Base-by-base conservation (phyloP, 2,113 vertebrate genomes). In the Epinephelus cyanopodus region DNA sequence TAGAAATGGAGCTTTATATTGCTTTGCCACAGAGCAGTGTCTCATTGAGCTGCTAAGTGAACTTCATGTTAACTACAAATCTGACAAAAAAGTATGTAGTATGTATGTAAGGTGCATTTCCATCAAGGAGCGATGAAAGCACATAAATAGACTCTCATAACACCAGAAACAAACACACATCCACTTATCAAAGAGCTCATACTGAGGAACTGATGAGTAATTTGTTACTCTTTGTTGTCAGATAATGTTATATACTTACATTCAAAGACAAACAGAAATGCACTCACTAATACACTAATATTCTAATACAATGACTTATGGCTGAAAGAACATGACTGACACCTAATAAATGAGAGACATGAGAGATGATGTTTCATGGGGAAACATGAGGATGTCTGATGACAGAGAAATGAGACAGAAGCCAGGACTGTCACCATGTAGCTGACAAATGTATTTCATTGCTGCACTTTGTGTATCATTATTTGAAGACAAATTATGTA, bases 1-100 rank as follows among this genome's bases (percentile, higher is more conserved):
- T 74, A 83, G 69, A 64, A 81, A 83, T 77, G 1, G 74, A 69
- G 61, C 37, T 65, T 81, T 58, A 83, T 78, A 83, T 87, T 76
- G 62, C 45, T 83, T 69, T 67, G 6, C 48, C 71, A 69, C 15
- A 69, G 42, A 25, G 25, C 45, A 42, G 33, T 56, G n/a, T 64
- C 79, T 37, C 33, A 75, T 79, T 23, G 70, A 79, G 23, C 39
- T 65, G 52, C 74, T 54, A 81, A 65, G 64, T 67, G 50, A 45
- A 75, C 61, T 68, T 79, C 47, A 77, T 84, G 56, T 29, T 65
- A 79, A 82, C 21, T 63, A 67, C 18, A n/a, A 25, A 66, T 64
- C 14, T 47, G 27, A 48, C 33, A 54, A 13, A 58, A 60, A 72
- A n/a, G n/a, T n/a, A n/a, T n/a, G n/a, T n/a, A n/a, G n/a, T n/a